A percentile compares a stretch with the other conserved stretches of the same genome.
Evolutionary conservation across 1,140 invertebrate species (phyloP).

Genomic region (Trypoxylus dichotomus): DNA sequence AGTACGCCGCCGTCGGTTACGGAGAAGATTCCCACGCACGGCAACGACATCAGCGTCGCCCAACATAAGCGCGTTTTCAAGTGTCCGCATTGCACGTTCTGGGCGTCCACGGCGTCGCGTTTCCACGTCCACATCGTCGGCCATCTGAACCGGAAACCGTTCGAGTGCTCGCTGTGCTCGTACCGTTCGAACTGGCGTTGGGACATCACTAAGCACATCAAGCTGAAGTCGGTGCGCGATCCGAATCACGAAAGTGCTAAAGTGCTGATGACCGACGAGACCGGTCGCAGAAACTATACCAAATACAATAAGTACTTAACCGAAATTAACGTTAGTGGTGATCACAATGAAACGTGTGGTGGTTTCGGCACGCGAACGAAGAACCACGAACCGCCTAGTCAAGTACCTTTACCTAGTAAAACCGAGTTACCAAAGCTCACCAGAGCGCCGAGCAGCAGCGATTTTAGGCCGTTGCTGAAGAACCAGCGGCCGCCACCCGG

Average conservation of each 20-base stretch:
- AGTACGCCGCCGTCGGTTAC: conserved; percentile 36
- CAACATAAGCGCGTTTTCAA: conserved; percentile 70
- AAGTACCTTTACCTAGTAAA: conserved; percentile 50
- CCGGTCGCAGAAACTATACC: conserved; percentile 86
- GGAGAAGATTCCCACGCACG: conserved; percentile 53
- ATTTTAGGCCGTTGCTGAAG: conserved; percentile 45
- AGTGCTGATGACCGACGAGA: conserved; percentile 88
- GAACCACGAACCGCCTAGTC: conserved; percentile 37
- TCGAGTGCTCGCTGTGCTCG: conserved; percentile 91
- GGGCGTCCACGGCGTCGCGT: conserved; percentile 86
- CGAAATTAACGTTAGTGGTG: conserved; percentile 60
- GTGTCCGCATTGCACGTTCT: conserved; percentile 87
- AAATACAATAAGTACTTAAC: conserved; percentile 89
- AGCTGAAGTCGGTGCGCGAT: conserved; percentile 82
- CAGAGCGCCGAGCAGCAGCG: conserved; percentile 50
- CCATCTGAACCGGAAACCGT: conserved; percentile 89
- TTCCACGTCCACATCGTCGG: conserved; percentile 93
- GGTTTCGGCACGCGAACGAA: conserved; percentile 48
- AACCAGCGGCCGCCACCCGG: conserved; percentile 42
- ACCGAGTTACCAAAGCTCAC: conserved; percentile 55
- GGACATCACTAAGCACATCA: conserved; percentile 96
- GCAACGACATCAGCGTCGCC: conserved; percentile 51
- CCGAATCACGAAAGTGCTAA: conserved; percentile 74
- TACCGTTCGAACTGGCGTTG: conserved; percentile 94
- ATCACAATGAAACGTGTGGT: conserved; percentile 50